These are phyloP conservation scores for Channallabes apus DNA, from an alignment of 2,797 vertebrate species.

Conservation along the genomic window DNA sequence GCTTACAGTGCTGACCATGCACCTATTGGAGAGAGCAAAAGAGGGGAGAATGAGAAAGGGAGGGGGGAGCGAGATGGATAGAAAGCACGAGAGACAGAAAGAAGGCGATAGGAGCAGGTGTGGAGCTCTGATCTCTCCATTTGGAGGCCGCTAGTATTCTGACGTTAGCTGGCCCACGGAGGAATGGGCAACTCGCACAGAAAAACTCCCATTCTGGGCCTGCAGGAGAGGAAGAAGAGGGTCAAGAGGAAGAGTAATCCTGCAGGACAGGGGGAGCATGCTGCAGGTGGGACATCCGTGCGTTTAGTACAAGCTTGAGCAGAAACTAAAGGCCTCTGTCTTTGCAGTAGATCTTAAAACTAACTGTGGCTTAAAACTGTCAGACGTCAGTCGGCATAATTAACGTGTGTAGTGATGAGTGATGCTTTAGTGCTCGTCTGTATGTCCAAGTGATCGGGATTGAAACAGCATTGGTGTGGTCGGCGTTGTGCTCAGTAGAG, in stretches of 20 bases:
- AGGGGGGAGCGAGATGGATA: conserved; percentile 46
- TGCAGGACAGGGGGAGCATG: conserved; percentile 19
- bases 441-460: background rate
- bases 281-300: conserved; percentile 48
- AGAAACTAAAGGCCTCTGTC: background rate
- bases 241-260: conserved; percentile 57
- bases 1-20: conserved; percentile 56
- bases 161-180: conserved; percentile 17
- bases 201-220: conserved; percentile 44
- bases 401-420: background rate
- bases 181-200: conserved; percentile 63
- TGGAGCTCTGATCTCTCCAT: conserved; percentile 48
- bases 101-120: conserved; percentile 41
- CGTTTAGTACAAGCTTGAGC: background rate
- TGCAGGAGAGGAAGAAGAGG: conserved; percentile 48
- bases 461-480: no score
- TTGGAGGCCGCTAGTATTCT: conserved; percentile 17
- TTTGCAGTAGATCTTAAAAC: background rate
- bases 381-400: no score
- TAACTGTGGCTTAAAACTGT: no score
- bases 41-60: conserved; percentile 41
- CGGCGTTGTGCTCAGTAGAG: conserved; percentile 54
- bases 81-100: conserved; percentile 4
- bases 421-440: background rate
- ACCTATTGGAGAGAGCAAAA: conserved; percentile 42